Conservation (phyloP, 1,140 invertebrate genomes). For the Lepidostoma basale region DNA sequence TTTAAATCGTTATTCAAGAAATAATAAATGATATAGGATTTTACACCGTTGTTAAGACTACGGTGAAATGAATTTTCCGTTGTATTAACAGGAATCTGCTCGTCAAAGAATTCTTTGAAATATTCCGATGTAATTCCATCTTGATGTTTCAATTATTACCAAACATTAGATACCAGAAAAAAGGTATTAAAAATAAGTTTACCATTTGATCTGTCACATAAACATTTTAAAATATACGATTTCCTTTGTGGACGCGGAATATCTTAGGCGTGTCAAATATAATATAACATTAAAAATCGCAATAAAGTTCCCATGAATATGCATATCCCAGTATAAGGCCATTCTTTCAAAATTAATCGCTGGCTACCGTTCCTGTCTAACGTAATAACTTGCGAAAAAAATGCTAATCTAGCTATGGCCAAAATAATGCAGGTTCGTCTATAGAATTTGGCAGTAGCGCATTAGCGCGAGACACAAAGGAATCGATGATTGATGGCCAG, state of each 20-base stretch:
- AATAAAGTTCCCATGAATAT: conserved; percentile 21
- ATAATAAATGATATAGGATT: no score
- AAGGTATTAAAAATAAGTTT: neutral
- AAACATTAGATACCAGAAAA: no score
- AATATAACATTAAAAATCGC: conserved; percentile 6
- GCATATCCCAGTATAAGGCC: conserved; percentile 4
- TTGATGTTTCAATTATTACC: no score
- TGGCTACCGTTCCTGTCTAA: conserved; percentile 12
- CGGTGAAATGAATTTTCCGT: no score
- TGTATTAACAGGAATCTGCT: no score
- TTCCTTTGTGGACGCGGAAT: neutral
- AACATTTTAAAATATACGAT: no score
- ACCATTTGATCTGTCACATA: neutral
- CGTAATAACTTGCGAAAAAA: neutral
- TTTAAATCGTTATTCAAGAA: no score
- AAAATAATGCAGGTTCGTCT: conserved; percentile 6
- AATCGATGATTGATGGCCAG: conserved; percentile 45
- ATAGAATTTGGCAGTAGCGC: neutral
- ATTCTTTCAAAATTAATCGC: conserved; percentile 7
- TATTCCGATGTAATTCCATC: no score
- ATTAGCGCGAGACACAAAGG: conserved; percentile 35
- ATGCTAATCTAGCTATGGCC: neutral
- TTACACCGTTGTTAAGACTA: no score
- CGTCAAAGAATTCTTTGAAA: no score
- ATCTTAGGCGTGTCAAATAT: neutral